A percentile compares a stretch with the other conserved stretches of the same genome.
These are phyloP conservation scores for Doryteuthis pealeii DNA, from an alignment of 1,140 invertebrate species.

Conservation along the genomic window DNA sequence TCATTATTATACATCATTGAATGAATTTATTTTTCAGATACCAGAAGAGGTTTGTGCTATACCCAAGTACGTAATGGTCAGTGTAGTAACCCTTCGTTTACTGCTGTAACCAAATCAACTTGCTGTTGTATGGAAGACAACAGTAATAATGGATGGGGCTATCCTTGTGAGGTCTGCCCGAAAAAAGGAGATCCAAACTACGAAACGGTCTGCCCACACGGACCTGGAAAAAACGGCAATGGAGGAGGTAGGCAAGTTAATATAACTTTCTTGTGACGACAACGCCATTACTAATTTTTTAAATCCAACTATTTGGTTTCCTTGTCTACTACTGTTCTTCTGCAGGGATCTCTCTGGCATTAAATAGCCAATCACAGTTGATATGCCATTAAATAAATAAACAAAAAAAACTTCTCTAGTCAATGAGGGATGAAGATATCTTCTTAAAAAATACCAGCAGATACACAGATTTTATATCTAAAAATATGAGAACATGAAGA, in stretches of 20 bases:
- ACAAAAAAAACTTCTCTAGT: too few relatives aligned
- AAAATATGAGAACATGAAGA: too few relatives aligned
- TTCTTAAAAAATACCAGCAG: too few relatives aligned
- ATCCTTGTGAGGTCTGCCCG: constrained; percentile 78
- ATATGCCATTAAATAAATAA: too few relatives aligned
- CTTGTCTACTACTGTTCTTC: neutral
- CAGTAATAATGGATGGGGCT: constrained; percentile 79
- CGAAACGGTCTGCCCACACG: constrained; percentile 76
- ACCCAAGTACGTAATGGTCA: constrained; percentile 74
- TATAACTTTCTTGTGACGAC: too few relatives aligned
- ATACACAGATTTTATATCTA: too few relatives aligned
- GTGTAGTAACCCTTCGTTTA: constrained; percentile 75
- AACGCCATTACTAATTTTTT: too few relatives aligned
- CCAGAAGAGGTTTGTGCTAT: constrained; percentile 79
- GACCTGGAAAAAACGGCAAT: constrained; percentile 78
- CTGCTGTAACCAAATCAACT: constrained; percentile 78
- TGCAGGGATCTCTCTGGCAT: too few relatives aligned
- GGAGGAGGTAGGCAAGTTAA: constrained; percentile 68
- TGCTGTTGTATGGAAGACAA: constrained; percentile 79
- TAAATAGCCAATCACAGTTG: too few relatives aligned
- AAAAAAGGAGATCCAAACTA: constrained; percentile 72
- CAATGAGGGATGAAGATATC: too few relatives aligned
- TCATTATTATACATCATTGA: too few relatives aligned
- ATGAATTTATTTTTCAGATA: constrained; percentile 65
- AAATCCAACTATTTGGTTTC: neutral